Conservation (phyloP, 2,113 vertebrate species). For the Petrocephalus zakoni region DNA sequence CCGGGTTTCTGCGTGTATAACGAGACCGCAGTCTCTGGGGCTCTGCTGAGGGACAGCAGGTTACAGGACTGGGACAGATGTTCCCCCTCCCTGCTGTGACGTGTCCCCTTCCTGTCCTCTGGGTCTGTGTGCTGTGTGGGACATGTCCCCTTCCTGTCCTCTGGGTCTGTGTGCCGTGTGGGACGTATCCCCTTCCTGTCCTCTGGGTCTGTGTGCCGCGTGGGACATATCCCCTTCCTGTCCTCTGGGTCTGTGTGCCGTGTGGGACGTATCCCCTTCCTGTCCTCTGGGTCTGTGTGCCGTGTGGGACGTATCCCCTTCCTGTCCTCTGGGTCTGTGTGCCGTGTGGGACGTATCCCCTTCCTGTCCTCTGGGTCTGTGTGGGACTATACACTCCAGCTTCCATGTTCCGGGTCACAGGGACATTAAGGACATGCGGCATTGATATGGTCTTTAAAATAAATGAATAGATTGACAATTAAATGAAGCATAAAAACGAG, state of each 20-base stretch:
- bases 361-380: background rate
- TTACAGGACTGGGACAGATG: background rate
- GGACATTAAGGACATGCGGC: background rate
- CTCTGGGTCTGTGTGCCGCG: too few species aligned
- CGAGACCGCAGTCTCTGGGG: background rate
- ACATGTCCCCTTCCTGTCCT: too few species aligned
- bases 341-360: background rate
- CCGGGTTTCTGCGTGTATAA: background rate
- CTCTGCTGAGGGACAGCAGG: background rate
- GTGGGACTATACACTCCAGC: background rate
- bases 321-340: too few species aligned
- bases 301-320: too few species aligned
- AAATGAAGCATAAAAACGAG: background rate
- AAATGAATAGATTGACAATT: background rate
- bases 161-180: too few species aligned
- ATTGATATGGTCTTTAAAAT: background rate
- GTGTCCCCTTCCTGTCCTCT: too few species aligned
- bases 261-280: too few species aligned
- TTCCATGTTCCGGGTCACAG: background rate
- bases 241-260: too few species aligned
- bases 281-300: too few species aligned
- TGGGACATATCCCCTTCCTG: too few species aligned
- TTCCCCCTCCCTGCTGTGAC: background rate
- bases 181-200: too few species aligned
- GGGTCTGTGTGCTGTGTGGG: too few species aligned